A percentile compares a stretch with the other conserved stretches of the same genome.
These are phyloP conservation scores for Heliconius aoede DNA, from an alignment of 2,888 invertebrate genomes.

Conservation along the genomic window DNA sequence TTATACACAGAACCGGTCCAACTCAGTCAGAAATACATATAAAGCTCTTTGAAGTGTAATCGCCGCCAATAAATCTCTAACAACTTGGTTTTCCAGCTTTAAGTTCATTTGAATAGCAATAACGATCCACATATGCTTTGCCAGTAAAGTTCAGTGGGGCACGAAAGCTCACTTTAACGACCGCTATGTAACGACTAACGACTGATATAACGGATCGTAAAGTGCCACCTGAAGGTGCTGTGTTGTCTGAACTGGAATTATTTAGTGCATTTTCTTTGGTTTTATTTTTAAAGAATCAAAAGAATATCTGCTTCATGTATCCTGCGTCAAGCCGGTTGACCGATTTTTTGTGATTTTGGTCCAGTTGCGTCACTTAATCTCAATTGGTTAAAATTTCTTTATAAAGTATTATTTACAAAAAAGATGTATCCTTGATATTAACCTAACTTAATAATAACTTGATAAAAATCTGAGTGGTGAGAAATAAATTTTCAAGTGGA, in stretches of 20 bases:
- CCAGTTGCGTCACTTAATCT: too few species aligned
- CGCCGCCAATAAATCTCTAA: constrained; percentile 19
- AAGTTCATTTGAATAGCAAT: constrained; percentile 26
- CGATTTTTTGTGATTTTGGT: too few species aligned
- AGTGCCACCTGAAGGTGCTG: constrained; percentile 17
- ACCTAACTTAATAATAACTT: background rate
- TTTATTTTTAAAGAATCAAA: background rate
- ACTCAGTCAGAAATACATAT: constrained; percentile 3
- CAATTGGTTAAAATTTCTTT: background rate
- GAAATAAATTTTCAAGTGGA: constrained; percentile 5
- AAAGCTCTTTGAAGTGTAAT: constrained; percentile 23
- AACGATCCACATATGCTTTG: constrained; percentile 22
- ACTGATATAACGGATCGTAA: constrained; percentile 15
- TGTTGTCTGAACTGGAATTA: background rate
- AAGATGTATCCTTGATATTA: background rate
- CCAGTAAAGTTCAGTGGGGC: constrained; percentile 16
- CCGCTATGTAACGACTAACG: constrained; percentile 16
- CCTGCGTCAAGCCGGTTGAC: too few species aligned
- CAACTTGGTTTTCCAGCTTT: constrained; percentile 21
- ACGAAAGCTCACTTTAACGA: constrained; percentile 11
- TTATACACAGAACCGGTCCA: background rate
- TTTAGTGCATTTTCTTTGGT: background rate
- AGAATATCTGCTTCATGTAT: too few species aligned
- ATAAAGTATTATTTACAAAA: background rate
- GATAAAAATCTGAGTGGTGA: background rate